Evolutionary conservation across 2,797 vertebrate species (phyloP), one percentile per base, ranked within the genome.

Genomic region (Siniperca scherzeri): DNA sequence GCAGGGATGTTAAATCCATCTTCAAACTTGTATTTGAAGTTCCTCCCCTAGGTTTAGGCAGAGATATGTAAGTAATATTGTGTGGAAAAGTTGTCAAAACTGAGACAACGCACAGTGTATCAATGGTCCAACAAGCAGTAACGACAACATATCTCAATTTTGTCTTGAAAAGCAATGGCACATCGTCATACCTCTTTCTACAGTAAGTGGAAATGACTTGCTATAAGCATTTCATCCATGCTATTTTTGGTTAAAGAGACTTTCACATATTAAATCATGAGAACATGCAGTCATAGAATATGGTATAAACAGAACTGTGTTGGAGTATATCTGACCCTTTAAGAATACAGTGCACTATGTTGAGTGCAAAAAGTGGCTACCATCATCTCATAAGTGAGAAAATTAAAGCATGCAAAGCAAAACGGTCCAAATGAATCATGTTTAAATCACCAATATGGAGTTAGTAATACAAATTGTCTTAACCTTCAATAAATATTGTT

Each of bases 21-120:
- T 50, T 61, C 3, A 38, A 48, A 36, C 22, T 65, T 78, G 48
- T 4, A 64, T 65, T 70, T 76, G 30, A 73, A 52, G 30, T 30
- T 56, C 55, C 40, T 44, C 30, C 64, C n/a, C 17, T 11, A 64
- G 22, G 25, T 67, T 66, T 67, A 53, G 16, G 10, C 50, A 38
- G 21, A 70, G 66, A 53, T 22, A 22, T 2, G 2, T 8, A 19
- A 30, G 30, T 36, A 6, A 56, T 17, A 30, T 3, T 10, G 25
- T 59, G 21, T 12, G 33, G 8, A 48, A 30, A 57, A 46, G 36
- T 12, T 11, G 5, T 44, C 53, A 6, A 30, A 66, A 66, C 50
- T 16, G n/a, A 55, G 50, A 11, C 17, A 36, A 57, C 13, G 62
- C 4, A 22, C 22, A 19, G 14, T 16, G 13, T 10, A 21, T n/a